Base-by-base conservation (phyloP, 2,797 vertebrate species). In the Aphelocoma californica region DNA sequence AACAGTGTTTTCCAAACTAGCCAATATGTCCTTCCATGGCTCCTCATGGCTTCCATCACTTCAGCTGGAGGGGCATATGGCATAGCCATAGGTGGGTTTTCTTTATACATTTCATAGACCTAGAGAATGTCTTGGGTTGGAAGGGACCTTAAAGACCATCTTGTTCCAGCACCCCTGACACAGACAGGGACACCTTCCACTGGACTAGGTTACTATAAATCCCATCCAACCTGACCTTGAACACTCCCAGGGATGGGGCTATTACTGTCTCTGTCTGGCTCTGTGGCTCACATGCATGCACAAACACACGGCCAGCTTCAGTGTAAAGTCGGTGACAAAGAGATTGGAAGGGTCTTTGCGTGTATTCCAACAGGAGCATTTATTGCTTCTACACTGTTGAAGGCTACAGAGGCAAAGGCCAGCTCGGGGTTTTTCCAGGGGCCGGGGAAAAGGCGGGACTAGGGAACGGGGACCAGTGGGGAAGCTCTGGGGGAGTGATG, bases 31-130 rank as follows among this genome's bases (percentile, higher is more conserved):
- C 8, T 53, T 75, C 50, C 42, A 6, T 4, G 8, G 26, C 20
- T 36, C 7, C 42, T 62, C 18, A 20, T 50, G 9, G 38, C 38
- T 44, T 44, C 13, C 10, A 36, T n/a, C 15, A 8, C 3, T 60
- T 89, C 66, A 74, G 5, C 34, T 50, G 19, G 17, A 64, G 12
- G 25, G 8, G 2, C 0, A 0, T 6, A 13, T 7, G 36, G 2
- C 5, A 10, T 4, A 3, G 50, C 11, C 20, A 84, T 7, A 50
- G 32, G 1, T 40, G 34, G 13, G 34, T 60, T 56, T 7, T 67
- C 2, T 32, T 74, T 48, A 38, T 19, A 44, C 3, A 21, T 56
- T 19, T 56, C 26, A 42, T 7, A 48, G 23, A 51, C 23, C 11
- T 16, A 67, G 31, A 42, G 14, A 34, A 54, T 47, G 10, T 10